A percentile compares a stretch with the other conserved stretches of the same genome.
Conservation (phyloP, 2,113 vertebrate species). For the Malurus alboscapulatus region DNA sequence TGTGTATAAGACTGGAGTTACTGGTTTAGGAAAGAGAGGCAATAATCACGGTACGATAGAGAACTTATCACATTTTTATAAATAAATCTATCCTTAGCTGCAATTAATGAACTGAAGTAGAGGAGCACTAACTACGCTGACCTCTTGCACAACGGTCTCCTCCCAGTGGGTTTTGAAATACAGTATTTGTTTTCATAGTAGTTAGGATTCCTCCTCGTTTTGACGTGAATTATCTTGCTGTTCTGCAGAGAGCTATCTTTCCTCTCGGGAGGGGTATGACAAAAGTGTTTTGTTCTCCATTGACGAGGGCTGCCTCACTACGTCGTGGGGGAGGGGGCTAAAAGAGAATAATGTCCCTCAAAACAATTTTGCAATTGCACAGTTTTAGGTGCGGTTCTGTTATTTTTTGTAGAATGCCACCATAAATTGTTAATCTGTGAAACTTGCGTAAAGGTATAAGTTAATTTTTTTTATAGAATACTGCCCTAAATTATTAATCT, state of each 20-base stretch:
- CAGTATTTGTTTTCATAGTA: slow-evolving; percentile 59
- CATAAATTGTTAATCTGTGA: neutral
- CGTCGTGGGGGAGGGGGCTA: neutral
- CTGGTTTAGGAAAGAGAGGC: neutral
- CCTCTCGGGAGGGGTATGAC: neutral
- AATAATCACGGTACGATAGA: neutral
- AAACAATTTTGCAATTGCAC: neutral
- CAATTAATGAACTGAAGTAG: neutral
- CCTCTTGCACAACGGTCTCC: slow-evolving; percentile 20
- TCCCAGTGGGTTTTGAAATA: slow-evolving; percentile 50
- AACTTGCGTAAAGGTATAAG: accelerated
- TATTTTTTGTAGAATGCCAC: neutral
- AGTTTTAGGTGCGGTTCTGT: neutral
- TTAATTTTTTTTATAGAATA: neutral
- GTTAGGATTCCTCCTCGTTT: slow-evolving; percentile 25
- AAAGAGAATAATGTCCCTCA: neutral
- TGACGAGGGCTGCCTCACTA: neutral
- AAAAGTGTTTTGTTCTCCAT: slow-evolving; percentile 25
- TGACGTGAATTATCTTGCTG: slow-evolving; percentile 3
- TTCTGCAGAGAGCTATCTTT: neutral
- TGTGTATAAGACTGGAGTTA: neutral
- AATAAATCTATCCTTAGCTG: neutral
- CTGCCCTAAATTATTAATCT: neutral
- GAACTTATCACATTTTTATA: neutral
- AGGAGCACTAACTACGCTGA: neutral